phyloP scores from a whole-genome alignment of 2,888 invertebrate genomes.

The Danaus chrysippus region DNA sequence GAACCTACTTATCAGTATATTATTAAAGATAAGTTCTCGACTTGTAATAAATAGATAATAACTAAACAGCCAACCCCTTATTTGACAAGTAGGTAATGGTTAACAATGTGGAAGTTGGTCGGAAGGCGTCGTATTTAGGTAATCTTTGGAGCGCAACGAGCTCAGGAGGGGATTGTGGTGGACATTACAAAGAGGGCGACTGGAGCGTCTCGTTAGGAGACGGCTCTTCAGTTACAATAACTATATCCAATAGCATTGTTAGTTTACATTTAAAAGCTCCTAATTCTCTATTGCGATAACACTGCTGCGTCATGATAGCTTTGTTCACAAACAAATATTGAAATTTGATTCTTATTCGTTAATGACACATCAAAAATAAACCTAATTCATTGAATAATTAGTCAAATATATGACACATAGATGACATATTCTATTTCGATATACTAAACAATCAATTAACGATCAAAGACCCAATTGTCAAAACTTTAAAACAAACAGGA shows the following conservation, averaged over 20 bases:
- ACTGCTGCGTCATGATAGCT: conserved; percentile 17
- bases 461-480: no score
- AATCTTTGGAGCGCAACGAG: conserved; percentile 38
- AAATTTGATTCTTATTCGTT: no score
- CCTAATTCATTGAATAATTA: no score
- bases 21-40: no score
- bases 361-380: no score
- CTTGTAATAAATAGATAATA: neutral
- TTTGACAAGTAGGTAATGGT: conserved; percentile 13
- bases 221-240: conserved; percentile 39
- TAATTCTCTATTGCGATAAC: conserved; percentile 27
- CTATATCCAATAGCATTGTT: conserved; percentile 31
- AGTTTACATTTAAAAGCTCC: conserved; percentile 30
- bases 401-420: no score
- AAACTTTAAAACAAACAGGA: no score
- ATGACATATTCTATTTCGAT: no score
- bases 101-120: conserved; percentile 28
- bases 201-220: conserved; percentile 50
- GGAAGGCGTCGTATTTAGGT: conserved; percentile 34
- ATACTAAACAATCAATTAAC: no score
- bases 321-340: neutral
- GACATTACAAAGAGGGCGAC: conserved; percentile 42
- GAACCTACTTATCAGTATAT: no score
- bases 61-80: neutral
- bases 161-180: conserved; percentile 38